These are phyloP conservation scores for Sepioteuthis lessoniana DNA, from an alignment of 2,888 invertebrate species.

Conservation along the genomic window DNA sequence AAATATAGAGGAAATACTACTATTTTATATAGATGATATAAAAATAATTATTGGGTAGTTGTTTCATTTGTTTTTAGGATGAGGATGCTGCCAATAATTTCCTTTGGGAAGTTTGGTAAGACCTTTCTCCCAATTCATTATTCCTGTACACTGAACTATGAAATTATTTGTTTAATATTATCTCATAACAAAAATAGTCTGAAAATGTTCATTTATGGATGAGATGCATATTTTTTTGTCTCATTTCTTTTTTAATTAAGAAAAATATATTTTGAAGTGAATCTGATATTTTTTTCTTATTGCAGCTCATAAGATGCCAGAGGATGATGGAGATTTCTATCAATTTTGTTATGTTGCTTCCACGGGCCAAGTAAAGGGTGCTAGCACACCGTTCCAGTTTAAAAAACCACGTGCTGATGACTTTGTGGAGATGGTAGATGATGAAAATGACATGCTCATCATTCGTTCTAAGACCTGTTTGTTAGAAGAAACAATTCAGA, in stretches of 20 bases:
- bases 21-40: no score
- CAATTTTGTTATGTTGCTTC: slow-evolving; percentile 74
- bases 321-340: slow-evolving; percentile 75
- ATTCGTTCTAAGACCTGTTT: slow-evolving; percentile 68
- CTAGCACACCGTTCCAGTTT: slow-evolving; percentile 75
- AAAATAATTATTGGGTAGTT: no score
- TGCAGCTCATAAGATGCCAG: slow-evolving; percentile 70
- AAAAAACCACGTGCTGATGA: slow-evolving; percentile 68
- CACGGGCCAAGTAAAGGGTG: slow-evolving; percentile 70
- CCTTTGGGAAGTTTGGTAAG: no score
- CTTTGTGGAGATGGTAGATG: slow-evolving; percentile 71
- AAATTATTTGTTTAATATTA: no score
- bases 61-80: no score
- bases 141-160: no score
- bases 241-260: background rate
- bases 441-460: slow-evolving; percentile 72
- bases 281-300: slow-evolving; percentile 44
- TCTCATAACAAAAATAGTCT: background rate
- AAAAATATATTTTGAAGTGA: background rate
- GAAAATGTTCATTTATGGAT: background rate
- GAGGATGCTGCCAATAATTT: no score
- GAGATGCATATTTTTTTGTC: background rate
- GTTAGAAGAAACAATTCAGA: slow-evolving; percentile 69
- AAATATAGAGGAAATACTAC: no score
- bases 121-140: no score